Evolutionary conservation across 2,888 invertebrate species (phyloP), one percentile per base, ranked within the genome.

Genomic region (Ectobius pallidus): DNA sequence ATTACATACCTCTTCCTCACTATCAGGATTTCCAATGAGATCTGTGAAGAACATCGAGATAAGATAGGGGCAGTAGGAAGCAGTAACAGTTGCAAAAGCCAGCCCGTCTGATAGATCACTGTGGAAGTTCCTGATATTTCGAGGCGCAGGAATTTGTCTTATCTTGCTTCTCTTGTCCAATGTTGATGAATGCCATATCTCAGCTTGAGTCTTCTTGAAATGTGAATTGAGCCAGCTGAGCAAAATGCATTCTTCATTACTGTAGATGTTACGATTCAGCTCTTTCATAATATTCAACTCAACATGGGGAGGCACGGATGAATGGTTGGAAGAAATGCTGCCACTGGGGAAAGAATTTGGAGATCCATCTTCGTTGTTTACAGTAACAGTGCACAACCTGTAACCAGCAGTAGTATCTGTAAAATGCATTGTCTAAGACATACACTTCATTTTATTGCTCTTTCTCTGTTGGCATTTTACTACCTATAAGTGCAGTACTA

Each of bases 21-120:
- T 80, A 11, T 73, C 76, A 2, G 86, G 83, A 27, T 80, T 77
- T 46, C 84, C 76, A 77, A 86, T 87, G 77, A 87, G 83, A 72
- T 86, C 85, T 27, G 78, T 76, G 46, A 85, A 82, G 77, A 84
- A 86, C 65, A 85, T 81, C 0, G 84, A 79, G 34, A 79, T 78
- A 49, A 90, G 78, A 79, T 87, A 90, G 0, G 89, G 87, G 78
- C 90, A 90, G 77, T 87, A 86, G 62, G 83, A 83, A n/a, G 85
- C 80, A 62, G 89, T 86, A 3, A 86, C 81, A 6, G 87, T 85
- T 61, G 85, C 85, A 30, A 90, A 79, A 22, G 87, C 87, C 30
- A 89, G 79, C 1, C 88, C 85, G 77, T 90, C 88, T 25, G 81
- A 80, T 46, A 90, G 79, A 79, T 88, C 87, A 0, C 80, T 79